Conservation (phyloP, 2,797 vertebrate genomes). For the Pempheris klunzingeri region DNA sequence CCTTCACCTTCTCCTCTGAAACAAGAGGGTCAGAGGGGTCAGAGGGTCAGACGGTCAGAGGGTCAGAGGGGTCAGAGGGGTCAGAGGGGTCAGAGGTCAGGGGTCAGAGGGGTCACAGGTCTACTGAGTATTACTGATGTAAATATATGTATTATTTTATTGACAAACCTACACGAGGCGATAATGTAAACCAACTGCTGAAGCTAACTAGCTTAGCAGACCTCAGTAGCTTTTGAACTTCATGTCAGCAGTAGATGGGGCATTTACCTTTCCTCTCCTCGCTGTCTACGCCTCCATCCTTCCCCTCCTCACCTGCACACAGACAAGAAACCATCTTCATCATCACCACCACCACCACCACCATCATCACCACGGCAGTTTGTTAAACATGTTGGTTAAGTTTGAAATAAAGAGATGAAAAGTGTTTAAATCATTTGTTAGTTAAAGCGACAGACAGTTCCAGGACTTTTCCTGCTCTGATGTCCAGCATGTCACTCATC, state of each 20-base stretch:
- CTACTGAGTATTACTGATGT: no score
- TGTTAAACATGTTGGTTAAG: neutral
- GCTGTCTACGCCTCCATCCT: slow-evolving; percentile 70
- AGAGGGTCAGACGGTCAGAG: neutral
- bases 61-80: no score
- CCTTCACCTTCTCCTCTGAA: slow-evolving; percentile 93
- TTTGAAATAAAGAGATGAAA: neutral
- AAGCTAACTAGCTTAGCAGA: no score
- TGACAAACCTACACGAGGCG: no score
- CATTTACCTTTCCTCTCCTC: slow-evolving; percentile 88
- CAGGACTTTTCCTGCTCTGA: neutral
- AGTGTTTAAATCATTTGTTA: slow-evolving; percentile 6
- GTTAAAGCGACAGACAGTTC: neutral
- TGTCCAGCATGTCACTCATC: no score
- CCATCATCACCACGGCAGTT: neutral
- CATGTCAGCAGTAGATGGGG: neutral
- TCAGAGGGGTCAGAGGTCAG: neutral
- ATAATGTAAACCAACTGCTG: no score
- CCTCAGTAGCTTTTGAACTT: no score
- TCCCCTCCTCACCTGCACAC: slow-evolving; percentile 72
- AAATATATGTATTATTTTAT: no score
- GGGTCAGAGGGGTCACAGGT: no score
- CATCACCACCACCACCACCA: neutral
- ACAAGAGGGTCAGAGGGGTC: slow-evolving; percentile 29
- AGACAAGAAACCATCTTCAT: slow-evolving; percentile 24